Percentiles rank a stretch among this genome's conserved stretches.
Evolutionary conservation across 2,113 vertebrate species (phyloP).

Genomic region (Erinaceus europaeus): DNA sequence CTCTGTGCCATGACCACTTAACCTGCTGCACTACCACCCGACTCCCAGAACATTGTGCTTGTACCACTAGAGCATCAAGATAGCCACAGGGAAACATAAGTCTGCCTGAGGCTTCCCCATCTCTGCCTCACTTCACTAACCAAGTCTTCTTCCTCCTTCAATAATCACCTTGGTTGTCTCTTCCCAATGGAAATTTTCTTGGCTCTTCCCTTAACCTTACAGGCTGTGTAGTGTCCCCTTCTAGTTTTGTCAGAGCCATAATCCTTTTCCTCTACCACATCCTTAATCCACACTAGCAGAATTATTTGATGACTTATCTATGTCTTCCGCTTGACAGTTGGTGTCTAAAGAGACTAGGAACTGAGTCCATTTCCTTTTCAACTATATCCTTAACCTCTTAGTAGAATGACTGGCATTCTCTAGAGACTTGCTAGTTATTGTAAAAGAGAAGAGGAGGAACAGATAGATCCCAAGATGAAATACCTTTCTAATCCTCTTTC

Average conservation of each 20-base stretch:
- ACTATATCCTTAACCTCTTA: background rate
- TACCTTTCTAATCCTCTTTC: background rate
- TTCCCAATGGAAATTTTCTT: background rate
- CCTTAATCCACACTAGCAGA: background rate
- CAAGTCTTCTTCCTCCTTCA: background rate
- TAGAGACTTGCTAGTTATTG: background rate
- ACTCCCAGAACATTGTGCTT: background rate
- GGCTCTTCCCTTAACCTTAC: background rate
- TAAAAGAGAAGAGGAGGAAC: background rate
- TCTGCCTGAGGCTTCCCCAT: background rate
- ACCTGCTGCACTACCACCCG: too few species aligned
- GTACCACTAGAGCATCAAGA: background rate
- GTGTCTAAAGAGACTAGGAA: background rate
- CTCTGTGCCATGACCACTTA: too few species aligned
- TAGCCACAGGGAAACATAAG: background rate
- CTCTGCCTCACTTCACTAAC: background rate
- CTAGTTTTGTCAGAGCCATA: background rate
- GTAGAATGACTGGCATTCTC: background rate
- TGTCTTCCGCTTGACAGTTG: background rate
- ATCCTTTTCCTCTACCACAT: background rate
- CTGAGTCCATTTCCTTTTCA: background rate
- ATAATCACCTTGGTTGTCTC: background rate
- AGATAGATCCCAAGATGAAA: background rate
- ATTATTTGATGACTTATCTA: background rate
- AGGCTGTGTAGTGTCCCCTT: background rate